These are phyloP conservation scores for Mallotus villosus DNA, from an alignment of 2,797 vertebrate species.

Conservation along the genomic window DNA sequence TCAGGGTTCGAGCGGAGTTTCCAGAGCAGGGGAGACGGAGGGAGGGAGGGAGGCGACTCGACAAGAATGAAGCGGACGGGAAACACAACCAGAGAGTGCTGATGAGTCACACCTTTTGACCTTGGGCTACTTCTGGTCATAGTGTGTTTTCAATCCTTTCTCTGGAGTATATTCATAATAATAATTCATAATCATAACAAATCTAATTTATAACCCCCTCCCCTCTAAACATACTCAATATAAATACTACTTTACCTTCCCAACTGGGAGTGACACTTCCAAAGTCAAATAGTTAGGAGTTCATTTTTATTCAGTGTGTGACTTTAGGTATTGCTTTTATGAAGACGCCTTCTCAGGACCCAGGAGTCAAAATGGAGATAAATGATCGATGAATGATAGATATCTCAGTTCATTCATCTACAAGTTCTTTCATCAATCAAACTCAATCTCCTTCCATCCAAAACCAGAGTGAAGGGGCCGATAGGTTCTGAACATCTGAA, in stretches of 20 bases:
- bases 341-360: not conserved
- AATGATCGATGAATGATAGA: not conserved
- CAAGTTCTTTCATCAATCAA: not conserved
- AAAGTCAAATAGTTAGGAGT: not conserved
- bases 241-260: no score
- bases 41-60: not conserved
- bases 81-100: slow-evolving; percentile 21
- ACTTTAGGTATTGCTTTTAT: no score
- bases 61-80: slow-evolving; percentile 33
- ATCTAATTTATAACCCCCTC: no score
- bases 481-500: not conserved
- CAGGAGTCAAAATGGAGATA: not conserved
- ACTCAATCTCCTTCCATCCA: not conserved
- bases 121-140: not conserved
- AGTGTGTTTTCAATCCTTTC: no score
- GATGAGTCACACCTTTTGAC: slow-evolving; percentile 31
- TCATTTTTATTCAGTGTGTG: no score
- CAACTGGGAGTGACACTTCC: not conserved
- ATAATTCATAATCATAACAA: no score
- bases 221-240: no score
- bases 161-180: no score
- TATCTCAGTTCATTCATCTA: not conserved
- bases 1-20: no score
- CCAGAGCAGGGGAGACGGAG: no score
- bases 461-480: not conserved